These are phyloP conservation scores for Chauna torquata DNA, from an alignment of 2,113 vertebrate genomes.

Conservation along the genomic window DNA sequence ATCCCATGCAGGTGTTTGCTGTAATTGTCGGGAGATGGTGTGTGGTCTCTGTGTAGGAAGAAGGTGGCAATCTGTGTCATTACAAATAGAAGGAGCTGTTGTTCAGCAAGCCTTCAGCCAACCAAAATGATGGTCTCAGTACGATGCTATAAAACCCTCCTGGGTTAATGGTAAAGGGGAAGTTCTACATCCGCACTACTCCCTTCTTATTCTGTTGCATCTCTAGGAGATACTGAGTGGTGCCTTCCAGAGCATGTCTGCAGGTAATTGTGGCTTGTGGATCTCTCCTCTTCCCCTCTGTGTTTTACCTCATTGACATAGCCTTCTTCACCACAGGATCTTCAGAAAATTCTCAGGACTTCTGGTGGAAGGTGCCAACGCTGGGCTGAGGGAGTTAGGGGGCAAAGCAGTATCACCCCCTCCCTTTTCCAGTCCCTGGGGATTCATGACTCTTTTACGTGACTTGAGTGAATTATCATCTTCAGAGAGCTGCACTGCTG, in stretches of 20 bases:
- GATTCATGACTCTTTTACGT: neutral
- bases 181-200: neutral
- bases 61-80: neutral
- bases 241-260: neutral
- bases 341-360: neutral
- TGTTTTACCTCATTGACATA: neutral
- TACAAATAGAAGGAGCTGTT: neutral
- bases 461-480: neutral
- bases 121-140: neutral
- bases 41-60: neutral
- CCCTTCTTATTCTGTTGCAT: neutral
- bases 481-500: neutral
- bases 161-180: neutral
- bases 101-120: neutral
- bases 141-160: neutral
- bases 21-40: neutral
- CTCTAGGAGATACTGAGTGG: neutral
- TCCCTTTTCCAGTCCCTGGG: neutral
- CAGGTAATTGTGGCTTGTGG: neutral
- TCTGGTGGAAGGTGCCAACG: neutral
- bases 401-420: neutral
- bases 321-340: neutral
- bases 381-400: neutral
- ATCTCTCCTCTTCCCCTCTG: neutral
- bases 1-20: neutral